Percentiles rank a stretch among this genome's conserved stretches.
These are phyloP conservation scores for Sebastes vulpes DNA, from an alignment of 2,797 vertebrate species.

Conservation along the genomic window DNA sequence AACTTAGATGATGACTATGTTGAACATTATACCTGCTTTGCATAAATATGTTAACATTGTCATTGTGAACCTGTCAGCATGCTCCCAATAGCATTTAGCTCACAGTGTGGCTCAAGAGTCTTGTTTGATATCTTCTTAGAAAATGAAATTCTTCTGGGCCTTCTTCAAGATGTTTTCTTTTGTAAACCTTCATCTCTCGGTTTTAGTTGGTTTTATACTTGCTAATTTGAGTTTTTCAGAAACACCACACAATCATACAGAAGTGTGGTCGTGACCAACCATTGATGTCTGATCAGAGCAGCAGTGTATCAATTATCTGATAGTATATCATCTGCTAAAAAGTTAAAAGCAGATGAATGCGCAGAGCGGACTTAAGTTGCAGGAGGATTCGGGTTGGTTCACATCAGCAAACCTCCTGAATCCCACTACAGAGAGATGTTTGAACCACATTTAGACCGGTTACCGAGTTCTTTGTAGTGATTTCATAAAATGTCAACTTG, in stretches of 20 bases:
- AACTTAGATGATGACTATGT: not conserved
- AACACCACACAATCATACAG: not conserved
- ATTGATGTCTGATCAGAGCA: not conserved
- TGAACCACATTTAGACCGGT: not conserved
- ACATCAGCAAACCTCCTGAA: not conserved
- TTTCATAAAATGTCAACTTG: slow-evolving; percentile 3
- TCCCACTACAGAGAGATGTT: not conserved
- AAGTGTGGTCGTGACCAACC: not conserved
- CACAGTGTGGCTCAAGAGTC: not conserved
- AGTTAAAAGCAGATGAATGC: not conserved
- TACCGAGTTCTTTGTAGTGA: not conserved
- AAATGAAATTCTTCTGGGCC: not conserved
- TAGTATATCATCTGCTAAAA: not conserved
- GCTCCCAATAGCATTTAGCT: not conserved
- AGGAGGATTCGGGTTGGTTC: not conserved
- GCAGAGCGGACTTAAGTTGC: not conserved
- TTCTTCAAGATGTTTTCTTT: not conserved
- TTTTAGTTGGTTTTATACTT: not conserved
- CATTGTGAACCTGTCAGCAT: not conserved
- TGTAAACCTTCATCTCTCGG: not conserved
- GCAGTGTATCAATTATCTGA: not conserved
- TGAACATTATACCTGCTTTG: not conserved
- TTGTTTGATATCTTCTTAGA: not conserved
- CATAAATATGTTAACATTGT: not conserved
- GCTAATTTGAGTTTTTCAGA: not conserved